These are phyloP conservation scores for Campoplex capitator DNA, from an alignment of 2,888 invertebrate genomes.

Conservation along the genomic window DNA sequence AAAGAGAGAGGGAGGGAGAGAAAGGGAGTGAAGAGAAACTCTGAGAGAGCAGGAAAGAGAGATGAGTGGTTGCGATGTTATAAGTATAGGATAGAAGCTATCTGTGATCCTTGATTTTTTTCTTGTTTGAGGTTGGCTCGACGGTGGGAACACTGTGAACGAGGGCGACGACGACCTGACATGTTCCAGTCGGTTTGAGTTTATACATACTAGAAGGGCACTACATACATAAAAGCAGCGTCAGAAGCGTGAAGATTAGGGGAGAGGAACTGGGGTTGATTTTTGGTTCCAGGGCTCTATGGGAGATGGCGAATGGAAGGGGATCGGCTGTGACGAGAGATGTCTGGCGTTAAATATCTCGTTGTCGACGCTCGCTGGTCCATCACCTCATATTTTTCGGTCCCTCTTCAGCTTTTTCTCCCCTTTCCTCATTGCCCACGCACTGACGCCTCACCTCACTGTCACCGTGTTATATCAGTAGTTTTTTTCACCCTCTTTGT, in stretches of 20 bases:
- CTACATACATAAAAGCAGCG: constrained; percentile 66
- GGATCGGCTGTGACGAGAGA: constrained; percentile 44
- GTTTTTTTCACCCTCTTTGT: constrained; percentile 20
- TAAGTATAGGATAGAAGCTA: constrained; percentile 50
- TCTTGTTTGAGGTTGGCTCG: constrained; percentile 38
- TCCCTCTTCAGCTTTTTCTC: constrained; percentile 5
- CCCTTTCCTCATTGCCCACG: constrained; percentile 23
- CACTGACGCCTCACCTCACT: constrained; percentile 12
- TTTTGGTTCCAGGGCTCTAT: constrained; percentile 46
- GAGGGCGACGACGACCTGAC: constrained; percentile 67
- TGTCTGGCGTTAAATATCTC: constrained; percentile 66
- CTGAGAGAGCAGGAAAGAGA: constrained; percentile 1
- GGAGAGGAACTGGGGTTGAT: constrained; percentile 51
- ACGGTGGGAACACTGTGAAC: constrained; percentile 25
- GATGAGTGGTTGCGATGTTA: constrained; percentile 34
- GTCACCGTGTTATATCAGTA: constrained; percentile 37
- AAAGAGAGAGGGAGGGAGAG: constrained; percentile 3
- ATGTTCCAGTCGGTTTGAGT: constrained; percentile 73
- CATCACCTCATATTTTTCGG: constrained; percentile 48
- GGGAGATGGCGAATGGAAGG: constrained; percentile 31
- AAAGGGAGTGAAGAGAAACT: constrained; percentile 6
- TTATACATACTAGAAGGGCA: constrained; percentile 61
- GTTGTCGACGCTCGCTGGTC: constrained; percentile 51
- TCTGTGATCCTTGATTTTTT: constrained; percentile 36
- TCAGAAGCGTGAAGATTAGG: constrained; percentile 45